Percentiles rank a stretch among this genome's conserved stretches.
Evolutionary conservation across 2,888 invertebrate genomes (phyloP).

Genomic region (Eristalinus sepulchralis): DNA sequence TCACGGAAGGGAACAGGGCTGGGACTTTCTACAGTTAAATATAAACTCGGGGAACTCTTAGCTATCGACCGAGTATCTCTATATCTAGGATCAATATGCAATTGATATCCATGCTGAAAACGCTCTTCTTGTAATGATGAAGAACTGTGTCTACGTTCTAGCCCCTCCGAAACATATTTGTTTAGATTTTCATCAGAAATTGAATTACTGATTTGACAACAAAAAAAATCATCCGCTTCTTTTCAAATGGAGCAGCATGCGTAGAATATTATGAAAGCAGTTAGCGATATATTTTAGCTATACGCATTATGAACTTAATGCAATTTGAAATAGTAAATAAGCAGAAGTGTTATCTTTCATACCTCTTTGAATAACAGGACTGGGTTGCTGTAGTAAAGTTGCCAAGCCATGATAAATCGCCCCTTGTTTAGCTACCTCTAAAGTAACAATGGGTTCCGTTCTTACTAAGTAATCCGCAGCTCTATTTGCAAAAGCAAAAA

Average conservation of each 20-base stretch:
- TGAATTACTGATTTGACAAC: constrained; percentile 75
- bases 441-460: constrained; percentile 95
- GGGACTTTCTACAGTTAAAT: constrained; percentile 73
- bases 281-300: constrained; percentile 68
- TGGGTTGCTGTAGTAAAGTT: constrained; percentile 94
- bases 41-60: constrained; percentile 78
- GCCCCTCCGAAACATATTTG: constrained; percentile 77
- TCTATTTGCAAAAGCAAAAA: constrained; percentile 79
- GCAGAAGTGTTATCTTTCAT: constrained; percentile 74
- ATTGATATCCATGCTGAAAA: constrained; percentile 77
- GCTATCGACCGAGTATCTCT: constrained; percentile 80
- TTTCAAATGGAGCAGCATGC: constrained; percentile 75
- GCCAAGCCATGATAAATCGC: constrained; percentile 98
- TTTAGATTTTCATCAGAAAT: constrained; percentile 80
- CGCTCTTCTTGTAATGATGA: constrained; percentile 79
- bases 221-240: constrained; percentile 37
- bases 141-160: constrained; percentile 77
- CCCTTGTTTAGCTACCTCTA: constrained; percentile 98
- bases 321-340: constrained; percentile 3
- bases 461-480: constrained; percentile 98
- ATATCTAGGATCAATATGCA: constrained; percentile 80
- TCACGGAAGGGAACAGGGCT: constrained; percentile 46
- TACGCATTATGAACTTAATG: constrained; percentile 6
- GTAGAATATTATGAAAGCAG: constrained; percentile 74
- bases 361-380: constrained; percentile 90